Evolutionary conservation across 1,140 invertebrate genomes (phyloP).

Genomic region (Drosophila truncata): DNA sequence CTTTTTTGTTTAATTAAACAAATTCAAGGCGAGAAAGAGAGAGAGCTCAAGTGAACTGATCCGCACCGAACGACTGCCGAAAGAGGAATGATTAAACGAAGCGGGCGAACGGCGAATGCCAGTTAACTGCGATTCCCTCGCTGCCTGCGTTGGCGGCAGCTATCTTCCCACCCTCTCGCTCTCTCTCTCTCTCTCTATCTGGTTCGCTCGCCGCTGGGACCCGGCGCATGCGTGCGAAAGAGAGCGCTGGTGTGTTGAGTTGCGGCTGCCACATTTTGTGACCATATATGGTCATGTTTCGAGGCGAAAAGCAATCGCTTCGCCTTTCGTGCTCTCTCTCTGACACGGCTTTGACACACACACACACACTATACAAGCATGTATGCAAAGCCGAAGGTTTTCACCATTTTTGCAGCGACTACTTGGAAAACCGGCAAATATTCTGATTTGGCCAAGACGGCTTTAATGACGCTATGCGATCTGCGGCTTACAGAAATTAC

Average conservation of each 20-base stretch:
- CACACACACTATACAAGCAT: neutral
- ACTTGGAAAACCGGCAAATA: slow-evolving; percentile 55
- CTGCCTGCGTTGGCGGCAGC: slow-evolving; percentile 50
- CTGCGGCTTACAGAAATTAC: slow-evolving; percentile 58
- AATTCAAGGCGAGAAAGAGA: slow-evolving; percentile 41
- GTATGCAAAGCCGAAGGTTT: slow-evolving; percentile 56
- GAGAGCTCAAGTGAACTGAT: slow-evolving; percentile 21
- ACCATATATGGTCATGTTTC: slow-evolving; percentile 85
- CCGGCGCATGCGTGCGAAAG: slow-evolving; percentile 61
- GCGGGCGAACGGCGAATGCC: slow-evolving; percentile 51
- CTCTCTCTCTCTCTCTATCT: slow-evolving; percentile 41
- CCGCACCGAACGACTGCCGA: slow-evolving; percentile 61
- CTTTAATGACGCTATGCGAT: slow-evolving; percentile 64
- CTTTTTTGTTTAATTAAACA: slow-evolving; percentile 45
- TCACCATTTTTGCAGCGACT: slow-evolving; percentile 68
- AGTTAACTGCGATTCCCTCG: slow-evolving; percentile 76
- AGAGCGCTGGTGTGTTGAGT: slow-evolving; percentile 57
- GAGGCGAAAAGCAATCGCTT: slow-evolving; percentile 50
- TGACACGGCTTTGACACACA: slow-evolving; percentile 4
- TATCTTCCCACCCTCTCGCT: slow-evolving; percentile 18
- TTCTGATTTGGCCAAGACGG: slow-evolving; percentile 46
- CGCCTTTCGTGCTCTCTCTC: slow-evolving; percentile 68
- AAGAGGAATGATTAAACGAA: slow-evolving; percentile 83
- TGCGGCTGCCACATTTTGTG: slow-evolving; percentile 75
- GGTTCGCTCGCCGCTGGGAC: neutral